Evolutionary conservation across 2,113 vertebrate species (phyloP).

Genomic region (Cardinalis cardinalis): DNA sequence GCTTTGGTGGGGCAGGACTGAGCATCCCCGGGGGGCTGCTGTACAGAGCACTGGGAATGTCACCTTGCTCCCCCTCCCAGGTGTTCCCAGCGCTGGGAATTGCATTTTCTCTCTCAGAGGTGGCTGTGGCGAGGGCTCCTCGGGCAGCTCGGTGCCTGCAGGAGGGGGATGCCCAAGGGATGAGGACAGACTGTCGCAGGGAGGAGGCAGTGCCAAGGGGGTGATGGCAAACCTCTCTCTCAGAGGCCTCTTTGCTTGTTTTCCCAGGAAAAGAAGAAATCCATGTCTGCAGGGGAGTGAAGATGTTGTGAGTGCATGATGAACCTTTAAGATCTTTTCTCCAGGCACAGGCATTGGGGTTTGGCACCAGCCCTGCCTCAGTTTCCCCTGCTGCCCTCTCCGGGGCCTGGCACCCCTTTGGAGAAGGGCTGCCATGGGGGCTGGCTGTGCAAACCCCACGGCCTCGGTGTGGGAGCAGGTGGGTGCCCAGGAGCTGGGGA

Average conservation of each 20-base stretch:
- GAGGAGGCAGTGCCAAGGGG: neutral
- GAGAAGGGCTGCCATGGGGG: neutral
- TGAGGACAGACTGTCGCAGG: neutral
- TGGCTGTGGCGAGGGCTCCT: neutral
- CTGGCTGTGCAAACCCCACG: neutral
- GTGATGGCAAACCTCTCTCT: neutral
- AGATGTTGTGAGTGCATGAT: neutral
- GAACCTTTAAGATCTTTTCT: neutral
- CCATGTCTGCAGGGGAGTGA: rapidly evolving
- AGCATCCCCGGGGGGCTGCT: neutral
- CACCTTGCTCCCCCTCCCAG: neutral
- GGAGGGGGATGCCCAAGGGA: neutral
- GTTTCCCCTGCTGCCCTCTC: neutral
- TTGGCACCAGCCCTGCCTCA: neutral
- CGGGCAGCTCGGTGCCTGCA: neutral
- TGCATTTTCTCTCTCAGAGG: neutral
- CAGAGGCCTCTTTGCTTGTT: conserved; percentile 3
- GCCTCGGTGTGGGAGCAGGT: rapidly evolving
- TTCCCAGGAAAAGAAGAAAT: conserved; percentile 12
- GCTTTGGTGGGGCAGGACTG: neutral
- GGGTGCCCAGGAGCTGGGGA: neutral
- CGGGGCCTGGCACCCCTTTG: rapidly evolving
- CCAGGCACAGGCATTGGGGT: neutral
- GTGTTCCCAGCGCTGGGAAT: neutral
- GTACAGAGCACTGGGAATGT: neutral